Evolutionary conservation across 2,113 vertebrate genomes (phyloP).

Genomic region (Syrmaticus mikado): DNA sequence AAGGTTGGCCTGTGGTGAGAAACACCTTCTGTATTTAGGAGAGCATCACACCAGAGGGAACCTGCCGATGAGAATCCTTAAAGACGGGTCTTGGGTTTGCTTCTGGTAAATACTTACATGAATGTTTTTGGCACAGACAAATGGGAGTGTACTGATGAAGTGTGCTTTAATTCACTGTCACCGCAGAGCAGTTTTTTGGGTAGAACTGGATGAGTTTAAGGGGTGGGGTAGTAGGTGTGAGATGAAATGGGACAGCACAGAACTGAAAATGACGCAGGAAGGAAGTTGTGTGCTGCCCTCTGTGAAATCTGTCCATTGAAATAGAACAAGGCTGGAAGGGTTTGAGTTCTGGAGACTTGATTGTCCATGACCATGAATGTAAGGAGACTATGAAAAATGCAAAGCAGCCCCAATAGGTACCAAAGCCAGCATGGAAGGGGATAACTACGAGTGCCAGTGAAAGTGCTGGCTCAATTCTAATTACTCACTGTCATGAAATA

Average conservation of each 20-base stretch:
- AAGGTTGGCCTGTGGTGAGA: background rate
- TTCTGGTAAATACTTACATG: background rate
- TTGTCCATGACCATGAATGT: accelerated
- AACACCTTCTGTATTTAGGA: background rate
- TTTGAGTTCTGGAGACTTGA: background rate
- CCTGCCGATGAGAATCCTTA: background rate
- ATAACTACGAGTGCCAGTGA: background rate
- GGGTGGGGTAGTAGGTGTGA: accelerated
- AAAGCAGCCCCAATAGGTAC: background rate
- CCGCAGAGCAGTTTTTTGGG: accelerated
- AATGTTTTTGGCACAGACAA: background rate
- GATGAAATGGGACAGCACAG: background rate
- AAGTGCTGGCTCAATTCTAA: background rate
- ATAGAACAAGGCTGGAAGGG: background rate
- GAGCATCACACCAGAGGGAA: background rate
- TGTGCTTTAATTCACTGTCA: background rate
- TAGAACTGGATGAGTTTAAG: background rate
- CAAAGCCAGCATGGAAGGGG: background rate
- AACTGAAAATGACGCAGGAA: background rate
- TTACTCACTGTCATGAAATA: background rate
- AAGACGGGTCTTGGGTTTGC: background rate
- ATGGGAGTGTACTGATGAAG: background rate
- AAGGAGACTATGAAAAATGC: background rate
- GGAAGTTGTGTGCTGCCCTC: background rate
- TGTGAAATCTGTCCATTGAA: background rate